Percentiles rank a stretch among this genome's conserved stretches.
These are phyloP conservation scores for Leucophenga maculata DNA, from an alignment of 2,888 invertebrate genomes.

Conservation along the genomic window DNA sequence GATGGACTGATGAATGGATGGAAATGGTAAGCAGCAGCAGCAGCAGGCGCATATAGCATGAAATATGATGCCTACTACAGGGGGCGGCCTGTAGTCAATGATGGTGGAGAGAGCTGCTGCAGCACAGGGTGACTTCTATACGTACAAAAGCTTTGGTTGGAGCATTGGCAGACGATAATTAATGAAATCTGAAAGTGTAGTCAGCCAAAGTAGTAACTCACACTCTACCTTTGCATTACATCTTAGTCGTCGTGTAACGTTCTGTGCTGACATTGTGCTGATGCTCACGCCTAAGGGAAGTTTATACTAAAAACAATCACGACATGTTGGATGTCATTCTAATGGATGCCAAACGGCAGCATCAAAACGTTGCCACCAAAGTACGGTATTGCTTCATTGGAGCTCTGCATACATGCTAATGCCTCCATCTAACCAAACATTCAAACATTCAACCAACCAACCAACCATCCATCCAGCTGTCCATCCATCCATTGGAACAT, in stretches of 20 bases:
- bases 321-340: not conserved
- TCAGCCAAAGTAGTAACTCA: not conserved
- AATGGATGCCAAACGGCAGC: not conserved
- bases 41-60: not conserved
- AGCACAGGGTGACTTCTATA: constrained; percentile 55
- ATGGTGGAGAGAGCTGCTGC: too few species aligned
- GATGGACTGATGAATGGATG: too few species aligned
- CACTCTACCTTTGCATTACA: not conserved
- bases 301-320: constrained; percentile 1
- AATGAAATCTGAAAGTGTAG: constrained; percentile 62
- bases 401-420: too few species aligned
- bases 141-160: not conserved
- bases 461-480: not conserved
- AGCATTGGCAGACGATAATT: constrained; percentile 49
- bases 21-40: not conserved
- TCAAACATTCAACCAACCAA: not conserved
- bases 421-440: too few species aligned
- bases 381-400: not conserved
- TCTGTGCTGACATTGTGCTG: too few species aligned
- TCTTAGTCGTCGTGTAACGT: not conserved
- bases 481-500: not conserved
- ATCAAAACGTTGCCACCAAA: not conserved
- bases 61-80: not conserved
- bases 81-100: constrained; percentile 20
- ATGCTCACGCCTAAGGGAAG: not conserved